Base-by-base conservation (phyloP, 2,888 invertebrate species). In the Drosophila glabriapex region DNA sequence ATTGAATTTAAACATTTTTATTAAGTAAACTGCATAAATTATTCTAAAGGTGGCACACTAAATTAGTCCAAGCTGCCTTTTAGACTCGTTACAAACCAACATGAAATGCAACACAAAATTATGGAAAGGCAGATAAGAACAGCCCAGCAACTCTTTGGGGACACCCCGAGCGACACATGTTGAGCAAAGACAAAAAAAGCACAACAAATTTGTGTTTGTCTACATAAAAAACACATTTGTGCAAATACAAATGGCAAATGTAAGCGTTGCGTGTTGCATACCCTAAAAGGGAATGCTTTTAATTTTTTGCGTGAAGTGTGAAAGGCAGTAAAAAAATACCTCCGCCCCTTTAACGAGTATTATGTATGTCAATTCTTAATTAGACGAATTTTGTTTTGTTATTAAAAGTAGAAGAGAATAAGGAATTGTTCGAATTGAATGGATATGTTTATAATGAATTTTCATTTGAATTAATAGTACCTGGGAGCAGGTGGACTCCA, bases 201-300 rank as follows among this genome's bases (percentile, higher is more conserved):
- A 39, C 29, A 19, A 60, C 55, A 63, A 31, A 50, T 62, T 61
- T 65, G 39, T 73, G 67, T 75, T 69, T 39, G 75, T 67, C 83
- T 68, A 84, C 84, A 84, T 81, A 89, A 85, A 85, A 85, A 89
- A 76, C 64, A 89, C 84, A 85, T 85, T 85, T 85, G 78, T 76
- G 65, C 76, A 46, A 46, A 73, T 73, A 68, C 61, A 60, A 80
- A 63, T 61, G 66, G 79, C 79, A 78, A 84, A 86, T 82, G 82
- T 73, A 70, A 71, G 73, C 68, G 73, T 84, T 83, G 81, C 81
- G 72, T 73, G 81, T 65, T 65, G 82, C 82, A 78, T 25, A 9
- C 46, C 22, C 46, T 46, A 46, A 25, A 4, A 25, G 25, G 16
- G 7, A 25, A 4, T 25, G 16, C 9, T 7, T 22, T 16, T 46